Evolutionary conservation across 2,797 vertebrate species (phyloP).

Genomic region (Urosaurus nigricauda): DNA sequence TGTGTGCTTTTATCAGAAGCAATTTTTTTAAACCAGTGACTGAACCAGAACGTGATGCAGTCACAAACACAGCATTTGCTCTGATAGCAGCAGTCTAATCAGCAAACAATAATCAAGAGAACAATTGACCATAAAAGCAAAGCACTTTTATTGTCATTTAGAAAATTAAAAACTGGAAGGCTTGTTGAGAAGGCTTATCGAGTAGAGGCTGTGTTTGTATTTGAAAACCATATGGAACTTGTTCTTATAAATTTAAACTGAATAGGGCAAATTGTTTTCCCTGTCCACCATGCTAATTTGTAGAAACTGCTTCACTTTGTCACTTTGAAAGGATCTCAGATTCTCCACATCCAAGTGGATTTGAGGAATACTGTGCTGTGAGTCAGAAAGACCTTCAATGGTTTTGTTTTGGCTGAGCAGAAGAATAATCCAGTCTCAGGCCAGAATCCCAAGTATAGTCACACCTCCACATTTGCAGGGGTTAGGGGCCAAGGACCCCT

Average conservation of each 20-base stretch:
- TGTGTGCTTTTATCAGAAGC: not conserved
- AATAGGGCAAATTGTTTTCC: not conserved
- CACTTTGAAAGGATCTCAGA: not conserved
- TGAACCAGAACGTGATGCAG: not conserved
- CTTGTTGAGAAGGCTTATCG: not conserved
- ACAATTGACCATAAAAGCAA: constrained; percentile 10
- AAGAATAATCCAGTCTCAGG: not conserved
- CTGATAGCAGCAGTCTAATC: accelerated
- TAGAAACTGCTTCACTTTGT: not conserved
- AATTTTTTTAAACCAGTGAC: not conserved
- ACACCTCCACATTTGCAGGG: no score
- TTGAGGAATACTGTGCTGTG: not conserved
- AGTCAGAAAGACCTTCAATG: not conserved
- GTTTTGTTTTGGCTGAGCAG: not conserved
- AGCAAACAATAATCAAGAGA: constrained; percentile 7
- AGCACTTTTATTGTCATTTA: constrained; percentile 26
- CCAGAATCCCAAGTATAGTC: no score
- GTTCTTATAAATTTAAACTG: not conserved
- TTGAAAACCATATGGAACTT: not conserved
- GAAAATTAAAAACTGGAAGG: constrained; percentile 31
- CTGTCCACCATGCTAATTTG: not conserved
- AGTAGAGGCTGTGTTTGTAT: constrained; percentile 8
- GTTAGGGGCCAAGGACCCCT: no score
- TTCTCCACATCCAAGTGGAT: accelerated
- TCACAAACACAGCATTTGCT: not conserved